Conservation (phyloP, 2,113 vertebrate genomes). For the Anguilla japonica region DNA sequence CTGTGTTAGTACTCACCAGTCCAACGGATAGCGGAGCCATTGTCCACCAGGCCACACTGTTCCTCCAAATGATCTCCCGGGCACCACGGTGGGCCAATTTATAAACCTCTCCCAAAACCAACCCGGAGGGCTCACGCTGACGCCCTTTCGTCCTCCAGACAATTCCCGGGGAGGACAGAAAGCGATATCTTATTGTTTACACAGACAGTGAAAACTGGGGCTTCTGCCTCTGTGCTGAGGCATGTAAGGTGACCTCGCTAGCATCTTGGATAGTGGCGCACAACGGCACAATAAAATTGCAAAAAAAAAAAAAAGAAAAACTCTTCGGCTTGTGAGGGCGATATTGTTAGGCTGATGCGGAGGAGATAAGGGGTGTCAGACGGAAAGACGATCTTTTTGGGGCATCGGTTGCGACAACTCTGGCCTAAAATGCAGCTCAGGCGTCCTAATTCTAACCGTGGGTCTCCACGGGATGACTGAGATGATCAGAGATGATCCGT, state of each 20-base stretch:
- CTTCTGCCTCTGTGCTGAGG: conserved; percentile 28
- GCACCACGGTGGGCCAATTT: conserved; percentile 52
- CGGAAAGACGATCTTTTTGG: conserved; percentile 32
- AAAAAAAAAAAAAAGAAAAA: conserved; percentile 24
- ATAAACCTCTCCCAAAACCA: conserved; percentile 54
- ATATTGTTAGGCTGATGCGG: conserved; percentile 27
- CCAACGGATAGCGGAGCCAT: conserved; percentile 31
- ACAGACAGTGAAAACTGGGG: conserved; percentile 41
- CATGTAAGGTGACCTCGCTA: conserved; percentile 50
- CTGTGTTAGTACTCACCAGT: conserved; percentile 55
- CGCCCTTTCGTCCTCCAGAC: conserved; percentile 41
- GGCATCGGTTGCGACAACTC: conserved; percentile 2
- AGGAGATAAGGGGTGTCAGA: conserved; percentile 29
- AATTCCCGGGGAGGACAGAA: conserved; percentile 39
- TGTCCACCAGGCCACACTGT: conserved; percentile 28
- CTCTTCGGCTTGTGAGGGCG: background rate
- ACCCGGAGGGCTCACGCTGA: conserved; percentile 32
- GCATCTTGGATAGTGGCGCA: conserved; percentile 36
- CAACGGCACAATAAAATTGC: conserved; percentile 23
- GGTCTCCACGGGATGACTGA: background rate
- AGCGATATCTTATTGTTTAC: conserved; percentile 48
- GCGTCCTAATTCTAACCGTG: conserved; percentile 24
- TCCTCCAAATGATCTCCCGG: conserved; percentile 37
- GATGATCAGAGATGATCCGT: background rate
- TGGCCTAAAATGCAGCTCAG: conserved; percentile 13